Base-by-base conservation (phyloP, 2,113 vertebrate species). In the Octodon degus region DNA sequence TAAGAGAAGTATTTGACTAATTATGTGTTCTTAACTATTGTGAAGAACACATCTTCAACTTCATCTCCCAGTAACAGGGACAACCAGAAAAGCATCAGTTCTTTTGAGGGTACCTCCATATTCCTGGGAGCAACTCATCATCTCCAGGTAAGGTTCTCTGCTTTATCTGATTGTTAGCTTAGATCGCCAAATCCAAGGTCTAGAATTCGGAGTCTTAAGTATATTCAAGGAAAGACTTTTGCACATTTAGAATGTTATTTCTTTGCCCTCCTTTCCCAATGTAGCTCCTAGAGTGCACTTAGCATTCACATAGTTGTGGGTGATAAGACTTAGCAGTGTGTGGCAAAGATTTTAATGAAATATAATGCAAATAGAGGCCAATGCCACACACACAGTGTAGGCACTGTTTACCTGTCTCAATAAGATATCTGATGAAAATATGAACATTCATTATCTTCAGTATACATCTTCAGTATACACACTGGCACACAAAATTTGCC, bases 51-150 rank as follows among this genome's bases (percentile, higher is more conserved):
- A 76, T 47, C 37, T 76, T 43, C 24, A 76, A 76, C 22, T 76
- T 76, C 22, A 27, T 25, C 40, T 43, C 22, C 24, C 72, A 27
- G 40, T 77, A 47, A 30, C 12, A 47, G 12, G 12, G 6, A 13
- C 74, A 97, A 94, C 70, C 95, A 97, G 96, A 97, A 98, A 98
- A 96, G 84, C 91, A 85, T 93, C 89, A 95, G 97, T 98, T 97
- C 20, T 95, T 84, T 68, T 4, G 58, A 97, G 93, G 81, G 90
- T 63, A 95, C 10, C 94, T 96, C 97, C 94, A 95, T 95, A 92
- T 95, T 97, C 97, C 85, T 95, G 97, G 90, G 93, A 98, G 96
- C 93, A 97, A 85, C 92, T 95, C 90, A 96, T 95, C 93, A 76
- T 92, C 17, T n/a, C 22, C 11, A 80, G 37, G 32, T 32, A 4